These are phyloP conservation scores for Cecropterus lyciades DNA, from an alignment of 1,140 invertebrate species.

Conservation along the genomic window DNA sequence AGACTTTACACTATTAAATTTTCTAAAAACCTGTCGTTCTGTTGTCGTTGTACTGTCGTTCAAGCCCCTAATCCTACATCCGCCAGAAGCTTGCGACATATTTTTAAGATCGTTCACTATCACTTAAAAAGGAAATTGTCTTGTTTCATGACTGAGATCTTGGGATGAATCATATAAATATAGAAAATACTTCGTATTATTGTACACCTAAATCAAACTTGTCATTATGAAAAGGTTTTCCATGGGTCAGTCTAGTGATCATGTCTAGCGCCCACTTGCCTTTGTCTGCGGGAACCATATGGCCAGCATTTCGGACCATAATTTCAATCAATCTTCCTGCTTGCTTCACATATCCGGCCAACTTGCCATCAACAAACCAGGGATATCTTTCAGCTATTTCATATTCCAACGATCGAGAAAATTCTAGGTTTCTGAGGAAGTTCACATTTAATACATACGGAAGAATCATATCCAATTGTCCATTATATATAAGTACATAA, in stretches of 20 bases:
- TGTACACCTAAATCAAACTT: slow-evolving; percentile 1
- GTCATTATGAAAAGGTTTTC: slow-evolving; percentile 76
- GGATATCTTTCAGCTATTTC: slow-evolving; percentile 86
- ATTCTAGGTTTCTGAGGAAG: slow-evolving; percentile 89
- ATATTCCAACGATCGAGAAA: slow-evolving; percentile 87
- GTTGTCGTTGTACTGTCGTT: too few species aligned
- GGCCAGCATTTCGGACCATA: slow-evolving; percentile 92
- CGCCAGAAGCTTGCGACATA: too few species aligned
- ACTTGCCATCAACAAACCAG: slow-evolving; percentile 88
- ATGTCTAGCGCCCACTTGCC: slow-evolving; percentile 91
- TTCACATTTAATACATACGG: slow-evolving; percentile 91
- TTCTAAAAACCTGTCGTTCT: too few species aligned
- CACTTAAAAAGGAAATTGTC: too few species aligned
- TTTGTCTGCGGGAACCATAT: slow-evolving; percentile 93
- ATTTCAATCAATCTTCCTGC: slow-evolving; percentile 91
- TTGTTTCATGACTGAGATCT: too few species aligned
- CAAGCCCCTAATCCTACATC: too few species aligned
- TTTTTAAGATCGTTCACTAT: too few species aligned
- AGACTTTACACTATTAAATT: too few species aligned
- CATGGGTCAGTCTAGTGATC: slow-evolving; percentile 90
- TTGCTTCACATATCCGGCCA: slow-evolving; percentile 92
- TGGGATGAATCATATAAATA: too few species aligned
- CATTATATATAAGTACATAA: slow-evolving; percentile 91
- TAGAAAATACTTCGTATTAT: neutral
- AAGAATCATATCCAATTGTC: slow-evolving; percentile 94